Evolutionary conservation across 1,140 invertebrate genomes (phyloP).

Genomic region (Cherax quadricarinatus): DNA sequence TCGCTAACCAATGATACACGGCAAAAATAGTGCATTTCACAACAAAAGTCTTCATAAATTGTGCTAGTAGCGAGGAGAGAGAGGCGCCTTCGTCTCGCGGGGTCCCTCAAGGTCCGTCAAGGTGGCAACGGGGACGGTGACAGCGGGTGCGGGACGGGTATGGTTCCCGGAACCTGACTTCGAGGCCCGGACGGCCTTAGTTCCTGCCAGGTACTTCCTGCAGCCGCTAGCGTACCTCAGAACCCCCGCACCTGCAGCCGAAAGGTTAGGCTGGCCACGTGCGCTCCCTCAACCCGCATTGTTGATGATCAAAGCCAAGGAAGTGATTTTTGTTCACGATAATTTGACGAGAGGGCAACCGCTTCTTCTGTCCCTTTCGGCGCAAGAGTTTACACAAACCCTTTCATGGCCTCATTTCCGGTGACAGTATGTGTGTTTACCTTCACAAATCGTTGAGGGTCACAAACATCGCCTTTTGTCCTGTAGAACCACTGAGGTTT

Average conservation of each 20-base stretch:
- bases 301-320: constrained; percentile 40
- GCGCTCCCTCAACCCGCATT: constrained; percentile 42
- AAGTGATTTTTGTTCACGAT: constrained; percentile 48
- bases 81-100: constrained; percentile 33
- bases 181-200: constrained; percentile 34
- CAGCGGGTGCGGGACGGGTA: constrained; percentile 35
- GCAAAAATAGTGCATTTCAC: constrained; percentile 63
- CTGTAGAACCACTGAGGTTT: not conserved
- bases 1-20: constrained; percentile 35
- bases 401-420: constrained; percentile 53
- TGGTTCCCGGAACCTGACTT: constrained; percentile 39
- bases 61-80: constrained; percentile 32
- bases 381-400: constrained; percentile 20
- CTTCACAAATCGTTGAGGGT: not conserved
- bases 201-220: constrained; percentile 58
- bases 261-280: constrained; percentile 56
- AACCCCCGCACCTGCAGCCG: constrained; percentile 35
- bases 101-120: not conserved
- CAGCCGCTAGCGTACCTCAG: constrained; percentile 32
- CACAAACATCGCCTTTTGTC: not conserved
- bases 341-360: constrained; percentile 27
- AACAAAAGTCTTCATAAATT: constrained; percentile 63
- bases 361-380: not conserved
- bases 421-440: not conserved
- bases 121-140: constrained; percentile 18